phyloP scores from a whole-genome alignment of 1,140 invertebrate genomes.

The Caerostris darwini region DNA sequence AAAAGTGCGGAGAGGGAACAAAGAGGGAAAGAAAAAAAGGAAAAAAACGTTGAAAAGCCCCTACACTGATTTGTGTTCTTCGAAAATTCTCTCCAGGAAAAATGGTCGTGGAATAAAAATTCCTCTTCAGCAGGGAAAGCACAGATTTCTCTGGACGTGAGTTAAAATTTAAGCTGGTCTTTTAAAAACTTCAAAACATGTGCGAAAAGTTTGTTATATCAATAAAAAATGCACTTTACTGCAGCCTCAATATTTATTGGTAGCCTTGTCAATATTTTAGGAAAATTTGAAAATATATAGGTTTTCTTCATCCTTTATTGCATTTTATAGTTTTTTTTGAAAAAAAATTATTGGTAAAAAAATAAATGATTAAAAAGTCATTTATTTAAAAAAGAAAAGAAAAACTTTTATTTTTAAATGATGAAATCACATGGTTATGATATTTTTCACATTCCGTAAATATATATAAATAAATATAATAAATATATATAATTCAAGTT shows the following conservation, averaged over 20 bases:
- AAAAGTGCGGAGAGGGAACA: not conserved
- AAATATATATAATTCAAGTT: too few species aligned
- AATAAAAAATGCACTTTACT: slow-evolving; percentile 17
- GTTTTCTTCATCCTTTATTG: too few species aligned
- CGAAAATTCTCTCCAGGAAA: slow-evolving; percentile 29
- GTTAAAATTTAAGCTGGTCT: slow-evolving; percentile 65
- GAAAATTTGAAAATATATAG: too few species aligned
- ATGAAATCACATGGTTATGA: too few species aligned
- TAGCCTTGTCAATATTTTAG: not conserved
- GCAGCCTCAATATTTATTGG: not conserved
- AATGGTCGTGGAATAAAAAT: slow-evolving; percentile 58
- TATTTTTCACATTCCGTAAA: too few species aligned
- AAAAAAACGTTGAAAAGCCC: not conserved
- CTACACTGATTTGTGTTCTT: slow-evolving; percentile 6
- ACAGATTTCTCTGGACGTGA: slow-evolving; percentile 15
- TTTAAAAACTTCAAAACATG: slow-evolving; percentile 63
- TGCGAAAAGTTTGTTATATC: slow-evolving; percentile 38
- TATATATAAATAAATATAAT: too few species aligned
- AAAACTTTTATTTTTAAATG: too few species aligned
- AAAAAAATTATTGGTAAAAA: too few species aligned
- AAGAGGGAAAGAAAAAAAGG: not conserved
- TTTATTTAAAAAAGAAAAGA: too few species aligned
- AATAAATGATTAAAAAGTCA: too few species aligned
- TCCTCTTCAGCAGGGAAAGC: not conserved
- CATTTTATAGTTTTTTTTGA: too few species aligned